Evolutionary conservation across 2,888 invertebrate species (phyloP).

Genomic region (Thelaira solivaga): DNA sequence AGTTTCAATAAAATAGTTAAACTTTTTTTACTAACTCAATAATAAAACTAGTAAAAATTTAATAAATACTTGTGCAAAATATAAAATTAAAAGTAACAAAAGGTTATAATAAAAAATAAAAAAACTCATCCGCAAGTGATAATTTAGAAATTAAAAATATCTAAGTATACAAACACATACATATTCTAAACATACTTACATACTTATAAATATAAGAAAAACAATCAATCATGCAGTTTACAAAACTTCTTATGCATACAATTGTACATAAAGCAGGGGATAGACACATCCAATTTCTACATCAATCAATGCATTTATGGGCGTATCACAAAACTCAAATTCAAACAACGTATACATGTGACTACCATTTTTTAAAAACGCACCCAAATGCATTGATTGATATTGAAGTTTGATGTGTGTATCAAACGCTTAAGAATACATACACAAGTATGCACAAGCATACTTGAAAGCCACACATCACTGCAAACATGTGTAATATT

Average conservation of each 20-base stretch:
- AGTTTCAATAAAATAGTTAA: no score
- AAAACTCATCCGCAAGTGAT: conserved; percentile 66
- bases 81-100: conserved; percentile 16
- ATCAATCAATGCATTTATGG: no score
- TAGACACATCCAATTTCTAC: no score
- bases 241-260: not conserved
- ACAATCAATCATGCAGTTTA: conserved; percentile 12
- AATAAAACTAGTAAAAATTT: conserved; percentile 24
- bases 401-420: no score
- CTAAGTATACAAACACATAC: not conserved
- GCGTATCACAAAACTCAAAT: no score
- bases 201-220: not conserved
- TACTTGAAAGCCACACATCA: no score
- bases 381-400: no score
- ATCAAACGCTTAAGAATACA: no score
- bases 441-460: no score
- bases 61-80: conserved; percentile 24
- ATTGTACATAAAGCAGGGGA: not conserved
- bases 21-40: conserved; percentile 46
- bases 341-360: no score
- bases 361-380: no score
- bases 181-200: not conserved
- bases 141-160: conserved; percentile 66
- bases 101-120: conserved; percentile 4
- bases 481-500: no score